Base-by-base conservation (phyloP, 2,797 vertebrate genomes). In the Fistularia commersonii region DNA sequence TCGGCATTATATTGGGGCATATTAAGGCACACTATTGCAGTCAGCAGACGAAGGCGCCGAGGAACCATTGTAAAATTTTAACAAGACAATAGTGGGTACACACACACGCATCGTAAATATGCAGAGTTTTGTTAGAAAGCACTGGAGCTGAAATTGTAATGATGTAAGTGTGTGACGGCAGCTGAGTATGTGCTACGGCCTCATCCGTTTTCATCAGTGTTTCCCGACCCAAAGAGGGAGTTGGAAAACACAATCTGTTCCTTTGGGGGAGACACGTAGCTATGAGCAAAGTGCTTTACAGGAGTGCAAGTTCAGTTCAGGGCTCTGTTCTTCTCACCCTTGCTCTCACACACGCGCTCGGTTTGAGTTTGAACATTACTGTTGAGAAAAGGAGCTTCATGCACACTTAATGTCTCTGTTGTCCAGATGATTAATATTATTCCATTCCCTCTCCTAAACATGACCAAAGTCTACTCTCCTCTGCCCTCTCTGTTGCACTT, bases 401-500 rank as follows among this genome's bases (percentile, higher is more conserved):
- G 81, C 83, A 81, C 88, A 79, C 82, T 88, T 90, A 87, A 90
- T 89, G 87, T 85, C 73, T 84, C 76, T 64, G 79, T 88, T 88
- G 87, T 91, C 87, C 72, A 77, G 76, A 89, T 89, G 87, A 91
- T 87, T 89, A 87, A 89, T 88, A 79, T 65, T 77, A 70, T 76
- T 69, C 53, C 62, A 80, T 84, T 84, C 84, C 80, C 65, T 69
- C 64, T 87, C 80, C 79, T 81, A 76, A 84, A 85, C 34, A 70
- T 48, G 80, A 72, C 73, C 83, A 72, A 81, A 76, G 81, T 82
- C 72, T 58, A 54, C 81, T 80, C 78, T 84, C 85, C 84, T 83
- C 80, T 48, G 74, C 66, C 55, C 51, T 35, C 49, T 61, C 69
- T 68, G 83, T 84, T 88, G 82, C 64, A 77, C 23, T 23, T 23